phyloP scores from a whole-genome alignment of 92 coral and sea anemone genomes.

The Palythoa caribaeorum region DNA sequence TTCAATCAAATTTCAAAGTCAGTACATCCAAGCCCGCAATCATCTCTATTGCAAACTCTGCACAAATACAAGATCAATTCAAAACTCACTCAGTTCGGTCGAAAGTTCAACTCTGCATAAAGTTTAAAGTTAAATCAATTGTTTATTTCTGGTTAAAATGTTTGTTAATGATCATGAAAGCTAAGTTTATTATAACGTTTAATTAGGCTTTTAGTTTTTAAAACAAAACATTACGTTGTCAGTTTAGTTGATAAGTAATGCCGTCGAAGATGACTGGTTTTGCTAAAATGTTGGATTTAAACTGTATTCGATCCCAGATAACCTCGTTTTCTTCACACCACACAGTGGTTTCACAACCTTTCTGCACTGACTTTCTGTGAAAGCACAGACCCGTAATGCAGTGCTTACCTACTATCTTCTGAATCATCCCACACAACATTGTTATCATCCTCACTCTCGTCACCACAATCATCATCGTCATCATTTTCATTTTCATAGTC shows the following conservation, averaged over 20 bases:
- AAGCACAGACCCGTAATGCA: background rate
- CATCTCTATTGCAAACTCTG: background rate
- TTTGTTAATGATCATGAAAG: background rate
- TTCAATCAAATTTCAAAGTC: background rate
- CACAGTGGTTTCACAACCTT: background rate
- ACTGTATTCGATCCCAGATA: background rate
- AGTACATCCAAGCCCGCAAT: background rate
- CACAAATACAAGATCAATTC: background rate
- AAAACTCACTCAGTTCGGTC: background rate
- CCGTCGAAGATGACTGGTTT: background rate
- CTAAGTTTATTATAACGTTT: background rate
- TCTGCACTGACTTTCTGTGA: background rate
- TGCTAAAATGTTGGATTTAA: background rate
- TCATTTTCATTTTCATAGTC: slow-evolving; percentile 39
- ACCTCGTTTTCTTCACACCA: background rate
- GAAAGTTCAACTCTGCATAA: background rate
- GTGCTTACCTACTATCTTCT: slow-evolving; percentile 31
- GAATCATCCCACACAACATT: slow-evolving; percentile 8
- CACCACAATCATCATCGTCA: background rate
- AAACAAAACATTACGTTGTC: background rate
- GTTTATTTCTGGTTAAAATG: background rate
- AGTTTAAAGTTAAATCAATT: background rate
- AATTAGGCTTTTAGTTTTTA: background rate
- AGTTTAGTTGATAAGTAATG: background rate
- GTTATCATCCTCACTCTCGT: background rate